A percentile compares a stretch with the other conserved stretches of the same genome.
Conservation (phyloP, 2,797 vertebrate genomes). For the Lemur catta region DNA sequence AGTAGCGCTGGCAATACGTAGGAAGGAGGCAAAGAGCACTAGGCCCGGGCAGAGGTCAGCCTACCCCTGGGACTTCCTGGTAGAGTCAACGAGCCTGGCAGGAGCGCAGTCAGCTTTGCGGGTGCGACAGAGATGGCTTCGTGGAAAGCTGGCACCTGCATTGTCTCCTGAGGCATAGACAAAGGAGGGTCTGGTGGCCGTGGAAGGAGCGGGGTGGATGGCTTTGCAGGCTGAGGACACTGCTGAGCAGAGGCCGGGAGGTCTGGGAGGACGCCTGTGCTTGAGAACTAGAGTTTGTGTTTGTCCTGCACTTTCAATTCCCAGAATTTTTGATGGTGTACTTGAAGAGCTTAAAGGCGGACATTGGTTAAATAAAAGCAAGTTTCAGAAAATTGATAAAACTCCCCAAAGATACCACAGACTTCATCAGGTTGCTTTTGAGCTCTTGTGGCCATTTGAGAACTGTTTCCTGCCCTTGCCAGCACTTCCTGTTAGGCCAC, state of each 20-base stretch:
- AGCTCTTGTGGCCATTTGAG: neutral
- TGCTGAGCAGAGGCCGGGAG: neutral
- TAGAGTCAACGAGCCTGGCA: neutral
- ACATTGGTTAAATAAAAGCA: neutral
- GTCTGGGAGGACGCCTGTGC: neutral
- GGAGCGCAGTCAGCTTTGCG: neutral
- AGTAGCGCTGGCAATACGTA: neutral
- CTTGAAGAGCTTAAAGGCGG: neutral
- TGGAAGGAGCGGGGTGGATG: neutral
- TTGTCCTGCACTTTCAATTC: neutral
- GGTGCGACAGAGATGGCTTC: rapidly evolving
- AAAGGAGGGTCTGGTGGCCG: neutral
- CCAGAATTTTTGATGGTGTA: neutral
- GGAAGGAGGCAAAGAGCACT: neutral
- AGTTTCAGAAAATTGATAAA: neutral
- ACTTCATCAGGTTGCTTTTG: neutral
- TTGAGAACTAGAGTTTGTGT: neutral
- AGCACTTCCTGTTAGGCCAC: neutral
- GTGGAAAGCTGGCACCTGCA: neutral
- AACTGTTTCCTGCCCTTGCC: neutral
- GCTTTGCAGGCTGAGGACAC: neutral
- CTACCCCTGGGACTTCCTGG: neutral
- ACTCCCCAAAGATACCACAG: neutral
- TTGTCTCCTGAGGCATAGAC: neutral
- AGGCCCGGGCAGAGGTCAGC: neutral